Evolutionary conservation across 2,113 vertebrate genomes (phyloP), one percentile per base, ranked within the genome.

Genomic region (Euleptes europaea): DNA sequence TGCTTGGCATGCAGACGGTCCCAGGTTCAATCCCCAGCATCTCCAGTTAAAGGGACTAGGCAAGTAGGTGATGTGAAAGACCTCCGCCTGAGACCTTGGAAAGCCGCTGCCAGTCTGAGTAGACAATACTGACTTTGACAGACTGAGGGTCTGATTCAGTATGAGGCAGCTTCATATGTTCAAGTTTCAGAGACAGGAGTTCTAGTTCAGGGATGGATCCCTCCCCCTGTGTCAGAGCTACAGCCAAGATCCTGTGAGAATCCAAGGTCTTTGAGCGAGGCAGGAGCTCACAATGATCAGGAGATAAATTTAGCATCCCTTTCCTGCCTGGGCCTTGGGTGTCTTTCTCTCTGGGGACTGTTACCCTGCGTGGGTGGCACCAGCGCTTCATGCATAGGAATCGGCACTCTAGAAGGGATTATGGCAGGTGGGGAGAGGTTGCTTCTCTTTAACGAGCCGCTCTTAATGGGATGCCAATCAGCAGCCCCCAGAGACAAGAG

Each of bases 401-500:
- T 86, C 80, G 1, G 84, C 81, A 49, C 65, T 57, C 63, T n/a
- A 28, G 1, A 74, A 83, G 91, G 92, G 82, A 90, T 90, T 88
- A 82, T 89, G 87, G 93, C 0, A 3, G 85, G 88, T 21, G 78
- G 83, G 90, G 90, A 89, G 91, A 90, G 91, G 93, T 90, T 85
- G 86, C 89, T 87, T 66, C 82, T 88, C 91, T 92, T 57, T 93
- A 92, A 92, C 94, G 91, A 92, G 91, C 84, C 67, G 57, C 80
- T 72, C 85, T 78, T 93, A 91, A 89, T 91, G 90, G 89, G 74
- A 82, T 93, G 91, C 80, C 86, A 90, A 73, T 92, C 88, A 88
- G 82, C 65, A 63, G 83, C 69, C 79, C 88, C 89, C 40, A 17
- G 75, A 88, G 90, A 84, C 70, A 78, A 40, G 74, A 89, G 65